A percentile compares a stretch with the other conserved stretches of the same genome.
phyloP scores from a whole-genome alignment of 37 sponge, comb jelly and placozoan species.

The Ianthella basta region DNA sequence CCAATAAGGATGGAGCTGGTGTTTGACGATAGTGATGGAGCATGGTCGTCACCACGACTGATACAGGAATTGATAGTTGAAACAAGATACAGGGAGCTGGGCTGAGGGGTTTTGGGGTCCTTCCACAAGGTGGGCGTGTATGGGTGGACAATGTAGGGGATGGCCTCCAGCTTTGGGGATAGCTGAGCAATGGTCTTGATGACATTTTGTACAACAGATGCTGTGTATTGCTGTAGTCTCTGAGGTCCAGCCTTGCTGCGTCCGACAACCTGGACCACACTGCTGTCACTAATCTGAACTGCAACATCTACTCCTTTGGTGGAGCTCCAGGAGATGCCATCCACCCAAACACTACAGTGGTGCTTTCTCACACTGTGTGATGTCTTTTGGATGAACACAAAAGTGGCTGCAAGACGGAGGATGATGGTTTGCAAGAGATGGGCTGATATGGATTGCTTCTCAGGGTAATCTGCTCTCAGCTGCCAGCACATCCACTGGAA shows the following conservation, averaged over 20 bases:
- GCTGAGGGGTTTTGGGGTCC: too few species aligned
- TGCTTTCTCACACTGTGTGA: not conserved
- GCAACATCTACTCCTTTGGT: not conserved
- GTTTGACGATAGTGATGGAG: too few species aligned
- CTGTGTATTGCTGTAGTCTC: not conserved
- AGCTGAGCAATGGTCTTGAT: not conserved
- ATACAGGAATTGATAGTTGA: too few species aligned
- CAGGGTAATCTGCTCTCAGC: not conserved
- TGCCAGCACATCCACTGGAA: conserved; percentile 10
- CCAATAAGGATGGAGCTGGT: too few species aligned
- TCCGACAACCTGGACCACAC: not conserved
- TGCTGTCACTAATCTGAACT: not conserved
- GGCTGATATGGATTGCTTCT: not conserved
- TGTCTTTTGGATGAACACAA: not conserved
- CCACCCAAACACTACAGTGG: not conserved
- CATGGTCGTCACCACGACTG: too few species aligned
- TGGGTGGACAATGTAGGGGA: not conserved
- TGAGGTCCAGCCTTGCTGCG: too few species aligned
- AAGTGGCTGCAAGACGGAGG: not conserved
- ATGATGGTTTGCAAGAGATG: not conserved
- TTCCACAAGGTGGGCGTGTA: too few species aligned
- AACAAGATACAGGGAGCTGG: too few species aligned
- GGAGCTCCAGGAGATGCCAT: conserved; percentile 1
- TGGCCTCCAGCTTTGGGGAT: not conserved
- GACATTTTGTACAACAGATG: not conserved